These are phyloP conservation scores for Cirrhinus mrigala DNA, from an alignment of 2,797 vertebrate species.

Conservation along the genomic window DNA sequence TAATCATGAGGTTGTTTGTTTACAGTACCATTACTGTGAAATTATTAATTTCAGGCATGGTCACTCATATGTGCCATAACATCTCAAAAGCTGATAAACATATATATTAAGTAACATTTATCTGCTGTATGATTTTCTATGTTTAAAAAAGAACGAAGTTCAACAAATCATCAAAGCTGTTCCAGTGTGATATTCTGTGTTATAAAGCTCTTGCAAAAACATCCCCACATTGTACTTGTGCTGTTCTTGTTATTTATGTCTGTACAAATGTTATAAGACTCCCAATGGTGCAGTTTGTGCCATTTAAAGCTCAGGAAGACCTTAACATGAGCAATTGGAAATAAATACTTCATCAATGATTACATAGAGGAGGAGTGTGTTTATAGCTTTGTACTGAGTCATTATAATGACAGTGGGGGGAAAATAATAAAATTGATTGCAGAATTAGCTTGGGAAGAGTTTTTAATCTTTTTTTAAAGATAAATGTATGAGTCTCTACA, in stretches of 20 bases:
- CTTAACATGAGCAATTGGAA: constrained; percentile 8
- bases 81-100: constrained; percentile 7
- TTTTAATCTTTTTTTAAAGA: neutral
- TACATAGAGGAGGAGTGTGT: neutral
- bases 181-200: constrained; percentile 10
- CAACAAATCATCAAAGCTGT: neutral
- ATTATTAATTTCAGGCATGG: neutral
- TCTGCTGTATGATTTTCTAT: neutral
- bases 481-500: neutral
- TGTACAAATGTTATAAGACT: neutral
- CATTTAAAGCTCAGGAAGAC: constrained; percentile 17
- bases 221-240: neutral
- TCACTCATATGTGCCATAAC: constrained; percentile 29
- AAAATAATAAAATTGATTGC: neutral
- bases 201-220: constrained; percentile 3
- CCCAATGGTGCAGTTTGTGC: neutral
- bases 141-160: neutral
- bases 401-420: neutral
- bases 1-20: neutral
- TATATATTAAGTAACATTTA: neutral
- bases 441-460: neutral
- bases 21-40: constrained; percentile 30
- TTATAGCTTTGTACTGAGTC: neutral
- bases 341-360: neutral
- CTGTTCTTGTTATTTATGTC: neutral